Evolutionary conservation across 1,140 invertebrate genomes (phyloP), one percentile per base, ranked within the genome.

Genomic region (Maniola jurtina): DNA sequence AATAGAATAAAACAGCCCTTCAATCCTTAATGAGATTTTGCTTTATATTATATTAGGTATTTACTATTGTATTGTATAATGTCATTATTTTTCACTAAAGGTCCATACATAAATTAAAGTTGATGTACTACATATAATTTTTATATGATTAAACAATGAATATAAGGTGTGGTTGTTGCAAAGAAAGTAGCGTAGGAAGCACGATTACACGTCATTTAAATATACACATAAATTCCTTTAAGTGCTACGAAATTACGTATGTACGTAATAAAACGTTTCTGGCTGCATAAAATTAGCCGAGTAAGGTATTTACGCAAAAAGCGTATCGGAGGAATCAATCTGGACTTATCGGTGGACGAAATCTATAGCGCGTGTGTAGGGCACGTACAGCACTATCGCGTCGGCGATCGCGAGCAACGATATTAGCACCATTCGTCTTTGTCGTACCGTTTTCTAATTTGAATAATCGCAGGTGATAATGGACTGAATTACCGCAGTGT

Each of bases 401-500:
- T 57, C 65, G 73, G 76, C 80, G 76, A 88, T 89, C 85, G 77
- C 81, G 59, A 66, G 73, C 63, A 71, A 70, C 83, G 86, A 87
- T 90, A 90, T 90, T 86, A 87, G 76, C 76, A 79, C 83, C 86
- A 90, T 90, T 88, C 88, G 86, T 89, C 88, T 88, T 83, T 88
- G 88, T 90, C 88, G 86, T 85, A 77, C 81, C 78, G 71, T 80
- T 88, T 80, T 80, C 85, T 89, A 84, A 90, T 90, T 90, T 89
- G 78, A 89, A 89, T 90, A 90, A 90, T 90, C 86, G 82, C 76
- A 85, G 83, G 83, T 88, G 86, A 84, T 83, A 87, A 90, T 85
- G 77, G 72, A 73, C 82, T 55, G 33, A 50, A 50, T 16, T 50
- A 55, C 52, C 52, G 52, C 33, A 15, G 14, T 50, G 48, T 25